These are phyloP conservation scores for Nesometra sesokonis DNA, from an alignment of 35 echinoderm and acorn worm species.

Conservation along the genomic window DNA sequence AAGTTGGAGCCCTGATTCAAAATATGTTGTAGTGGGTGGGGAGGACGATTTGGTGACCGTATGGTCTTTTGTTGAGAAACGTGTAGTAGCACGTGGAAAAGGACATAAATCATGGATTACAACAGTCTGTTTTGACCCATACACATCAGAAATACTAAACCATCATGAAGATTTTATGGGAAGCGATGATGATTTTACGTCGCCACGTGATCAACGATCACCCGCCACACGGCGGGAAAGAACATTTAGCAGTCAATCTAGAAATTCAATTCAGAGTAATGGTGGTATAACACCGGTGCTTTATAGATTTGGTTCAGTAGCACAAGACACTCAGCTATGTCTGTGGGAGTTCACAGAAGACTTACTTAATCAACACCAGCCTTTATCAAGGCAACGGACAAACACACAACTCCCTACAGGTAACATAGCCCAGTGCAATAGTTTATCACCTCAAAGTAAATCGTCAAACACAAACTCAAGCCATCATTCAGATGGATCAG, in stretches of 20 bases:
- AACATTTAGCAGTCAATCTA: slow-evolving; percentile 74
- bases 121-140: slow-evolving; percentile 86
- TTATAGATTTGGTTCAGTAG: slow-evolving; percentile 94
- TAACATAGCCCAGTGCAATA: slow-evolving; percentile 72
- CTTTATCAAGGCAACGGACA: slow-evolving; percentile 57
- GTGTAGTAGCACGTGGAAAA: slow-evolving; percentile 63
- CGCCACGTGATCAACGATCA: slow-evolving; percentile 14
- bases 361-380: slow-evolving; percentile 53
- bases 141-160: slow-evolving; percentile 63
- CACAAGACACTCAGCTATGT: slow-evolving; percentile 93
- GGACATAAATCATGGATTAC: slow-evolving; percentile 89
- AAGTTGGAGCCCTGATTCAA: slow-evolving; percentile 95
- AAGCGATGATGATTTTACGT: slow-evolving; percentile 83
- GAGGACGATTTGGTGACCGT: slow-evolving; percentile 93
- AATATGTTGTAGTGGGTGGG: slow-evolving; percentile 86
- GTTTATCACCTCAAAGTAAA: slow-evolving; percentile 30
- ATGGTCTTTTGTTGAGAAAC: slow-evolving; percentile 78
- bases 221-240: slow-evolving; percentile 41
- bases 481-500: slow-evolving; percentile 42
- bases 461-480: slow-evolving; percentile 26
- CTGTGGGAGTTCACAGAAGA: slow-evolving; percentile 98
- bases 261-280: slow-evolving; percentile 59
- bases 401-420: slow-evolving; percentile 49
- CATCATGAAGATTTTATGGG: slow-evolving; percentile 58
- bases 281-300: slow-evolving; percentile 28